Base-by-base conservation (phyloP, 2,888 invertebrate species). In the Exocentrus adspersus region DNA sequence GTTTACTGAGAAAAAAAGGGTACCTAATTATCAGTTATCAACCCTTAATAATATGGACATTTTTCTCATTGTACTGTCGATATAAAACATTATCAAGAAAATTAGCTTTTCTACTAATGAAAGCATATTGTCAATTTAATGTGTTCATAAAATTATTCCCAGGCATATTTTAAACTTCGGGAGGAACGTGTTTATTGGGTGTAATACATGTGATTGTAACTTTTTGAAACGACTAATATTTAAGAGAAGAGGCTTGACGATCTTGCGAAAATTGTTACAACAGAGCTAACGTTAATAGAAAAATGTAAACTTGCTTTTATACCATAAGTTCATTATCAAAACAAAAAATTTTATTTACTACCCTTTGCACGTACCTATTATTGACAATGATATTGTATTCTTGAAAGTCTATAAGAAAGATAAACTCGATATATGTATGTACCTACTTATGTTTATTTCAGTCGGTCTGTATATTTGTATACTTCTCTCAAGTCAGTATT, bases 41-140 rank as follows among this genome's bases (percentile, higher is more conserved):
- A 9, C 48, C 28, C 28, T 24, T 48, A 12, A 30, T 20, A 12
- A 42, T 7, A 54, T 30, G 17, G 17, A 17, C 17, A 28, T 30
- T 28, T 43, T 43, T 45, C 54, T 54, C 54, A 19, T n/a, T 43
- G 43, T n/a, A 28, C 54, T 54, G 43, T 45, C 54, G 42, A 54
- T 54, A 21, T 21, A 41, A 42, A 52, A 20, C 37, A n/a, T 37
- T 37, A 37, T 51, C 16, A 14, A 42, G 24, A 42, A 43, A 54
- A 42, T 54, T 20, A 19, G 17, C 21, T 19, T 51, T 51, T 51
- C 28, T 57, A 57, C 57, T 57, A 45, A 17, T 56, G 24, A 52
- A 43, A 66, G 72, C 73, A 76, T 72, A 74, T 75, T 73, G 80
- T 80, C 80, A 80, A 80, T 80, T 80, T 77, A 77, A 80, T 80